These are phyloP conservation scores for Tipula helvola DNA, from an alignment of 2,888 invertebrate species.

Conservation along the genomic window DNA sequence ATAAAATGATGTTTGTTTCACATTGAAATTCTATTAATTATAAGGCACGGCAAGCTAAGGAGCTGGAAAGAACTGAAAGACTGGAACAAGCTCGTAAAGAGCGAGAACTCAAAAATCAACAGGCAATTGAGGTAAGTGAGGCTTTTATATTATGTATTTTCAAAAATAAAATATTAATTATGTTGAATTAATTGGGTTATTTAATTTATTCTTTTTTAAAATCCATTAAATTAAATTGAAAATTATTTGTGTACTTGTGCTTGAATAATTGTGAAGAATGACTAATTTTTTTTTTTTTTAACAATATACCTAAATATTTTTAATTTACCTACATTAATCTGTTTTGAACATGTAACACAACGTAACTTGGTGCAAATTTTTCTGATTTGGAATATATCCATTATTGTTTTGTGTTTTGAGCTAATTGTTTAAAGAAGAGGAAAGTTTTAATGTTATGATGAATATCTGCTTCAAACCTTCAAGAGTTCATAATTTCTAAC, in stretches of 20 bases:
- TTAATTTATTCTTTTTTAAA: not conserved
- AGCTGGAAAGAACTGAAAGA: slow-evolving; percentile 67
- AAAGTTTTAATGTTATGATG: no score
- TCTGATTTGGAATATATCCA: no score
- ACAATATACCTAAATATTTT: not conserved
- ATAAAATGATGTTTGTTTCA: not conserved
- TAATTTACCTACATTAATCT: not conserved
- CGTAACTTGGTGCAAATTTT: no score
- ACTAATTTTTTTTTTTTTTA: not conserved
- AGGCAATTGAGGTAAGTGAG: slow-evolving; percentile 65
- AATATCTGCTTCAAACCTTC: no score
- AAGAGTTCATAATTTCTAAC: no score
- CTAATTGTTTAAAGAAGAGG: no score
- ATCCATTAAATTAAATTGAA: not conserved
- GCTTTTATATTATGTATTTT: not conserved
- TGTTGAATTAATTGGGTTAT: not conserved
- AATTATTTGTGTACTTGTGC: not conserved
- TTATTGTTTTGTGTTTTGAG: no score
- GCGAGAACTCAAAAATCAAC: slow-evolving; percentile 70
- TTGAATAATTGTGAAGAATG: not conserved
- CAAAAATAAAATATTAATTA: not conserved
- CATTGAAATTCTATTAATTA: not conserved
- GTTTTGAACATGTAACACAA: not conserved
- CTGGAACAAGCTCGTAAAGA: slow-evolving; percentile 73
- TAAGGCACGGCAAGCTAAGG: slow-evolving; percentile 35